Conservation (phyloP, 2,888 invertebrate genomes). For the Brachylomia viminalis region DNA sequence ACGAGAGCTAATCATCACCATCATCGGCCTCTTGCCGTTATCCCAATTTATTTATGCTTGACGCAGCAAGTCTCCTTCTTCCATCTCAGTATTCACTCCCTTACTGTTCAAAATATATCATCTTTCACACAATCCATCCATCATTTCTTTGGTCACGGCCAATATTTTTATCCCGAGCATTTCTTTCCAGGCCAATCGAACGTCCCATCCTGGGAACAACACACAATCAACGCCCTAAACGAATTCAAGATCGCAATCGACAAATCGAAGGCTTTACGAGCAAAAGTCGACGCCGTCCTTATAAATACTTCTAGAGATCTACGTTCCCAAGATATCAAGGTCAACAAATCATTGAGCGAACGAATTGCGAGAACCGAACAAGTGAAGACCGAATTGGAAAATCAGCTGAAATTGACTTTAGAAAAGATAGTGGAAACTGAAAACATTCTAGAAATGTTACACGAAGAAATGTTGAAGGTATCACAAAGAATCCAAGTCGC, state of each 20-base stretch:
- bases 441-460: constrained; percentile 83
- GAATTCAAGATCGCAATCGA: constrained; percentile 94
- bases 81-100: too few species aligned
- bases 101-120: too few species aligned
- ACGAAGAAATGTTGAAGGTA: constrained; percentile 85
- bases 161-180: neutral
- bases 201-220: constrained; percentile 95
- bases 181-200: constrained; percentile 92
- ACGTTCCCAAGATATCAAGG: constrained; percentile 94
- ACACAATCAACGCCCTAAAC: constrained; percentile 93
- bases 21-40: neutral
- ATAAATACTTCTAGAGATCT: constrained; percentile 95
- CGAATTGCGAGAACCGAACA: constrained; percentile 94
- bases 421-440: constrained; percentile 86
- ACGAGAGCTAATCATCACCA: too few species aligned
- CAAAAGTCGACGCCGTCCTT: constrained; percentile 93
- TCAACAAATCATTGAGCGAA: constrained; percentile 93
- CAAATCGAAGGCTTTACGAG: constrained; percentile 93
- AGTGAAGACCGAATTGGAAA: constrained; percentile 92
- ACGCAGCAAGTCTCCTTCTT: neutral
- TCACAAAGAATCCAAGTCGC: constrained; percentile 86
- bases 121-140: too few species aligned
- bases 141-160: too few species aligned
- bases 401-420: constrained; percentile 91
- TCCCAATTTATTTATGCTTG: neutral